Evolutionary conservation across 2,888 invertebrate species (phyloP).

Genomic region (Zygogramma bicolorata): DNA sequence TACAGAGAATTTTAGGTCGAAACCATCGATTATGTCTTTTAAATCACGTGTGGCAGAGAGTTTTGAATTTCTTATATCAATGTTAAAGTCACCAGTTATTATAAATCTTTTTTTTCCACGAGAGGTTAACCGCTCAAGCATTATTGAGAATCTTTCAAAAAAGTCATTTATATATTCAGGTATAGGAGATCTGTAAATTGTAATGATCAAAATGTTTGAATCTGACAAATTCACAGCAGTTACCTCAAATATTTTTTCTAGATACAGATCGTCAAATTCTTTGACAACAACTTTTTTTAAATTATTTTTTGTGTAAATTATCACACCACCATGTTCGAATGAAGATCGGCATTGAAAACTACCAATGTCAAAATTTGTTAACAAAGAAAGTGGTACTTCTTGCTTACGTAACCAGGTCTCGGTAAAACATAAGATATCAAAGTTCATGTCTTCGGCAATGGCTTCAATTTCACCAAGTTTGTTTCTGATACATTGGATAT

Average conservation of each 20-base stretch:
- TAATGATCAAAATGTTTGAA: background rate
- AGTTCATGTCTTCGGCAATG: background rate
- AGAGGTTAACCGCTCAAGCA: background rate
- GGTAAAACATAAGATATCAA: slow-evolving; percentile 3
- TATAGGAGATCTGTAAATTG: slow-evolving; percentile 12
- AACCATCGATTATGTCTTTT: background rate
- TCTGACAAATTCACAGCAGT: background rate
- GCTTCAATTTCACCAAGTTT: slow-evolving; percentile 10
- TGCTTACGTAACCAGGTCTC: slow-evolving; percentile 15
- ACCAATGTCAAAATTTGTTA: background rate
- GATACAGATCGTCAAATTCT: background rate
- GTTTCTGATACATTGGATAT: slow-evolving; percentile 3
- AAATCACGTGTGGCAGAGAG: background rate
- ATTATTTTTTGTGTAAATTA: background rate
- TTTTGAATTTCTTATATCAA: background rate
- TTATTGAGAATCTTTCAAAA: slow-evolving; percentile 7
- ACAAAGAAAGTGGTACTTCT: background rate
- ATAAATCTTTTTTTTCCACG: background rate
- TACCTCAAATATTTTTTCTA: slow-evolving; percentile 8
- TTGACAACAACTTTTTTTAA: background rate
- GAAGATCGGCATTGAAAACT: background rate
- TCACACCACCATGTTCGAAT: slow-evolving; percentile 12
- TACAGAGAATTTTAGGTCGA: background rate
- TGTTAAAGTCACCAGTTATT: background rate
- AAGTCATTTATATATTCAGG: background rate